Evolutionary conservation across 2,797 vertebrate genomes (phyloP).

Genomic region (Pyrocephalus nanus): DNA sequence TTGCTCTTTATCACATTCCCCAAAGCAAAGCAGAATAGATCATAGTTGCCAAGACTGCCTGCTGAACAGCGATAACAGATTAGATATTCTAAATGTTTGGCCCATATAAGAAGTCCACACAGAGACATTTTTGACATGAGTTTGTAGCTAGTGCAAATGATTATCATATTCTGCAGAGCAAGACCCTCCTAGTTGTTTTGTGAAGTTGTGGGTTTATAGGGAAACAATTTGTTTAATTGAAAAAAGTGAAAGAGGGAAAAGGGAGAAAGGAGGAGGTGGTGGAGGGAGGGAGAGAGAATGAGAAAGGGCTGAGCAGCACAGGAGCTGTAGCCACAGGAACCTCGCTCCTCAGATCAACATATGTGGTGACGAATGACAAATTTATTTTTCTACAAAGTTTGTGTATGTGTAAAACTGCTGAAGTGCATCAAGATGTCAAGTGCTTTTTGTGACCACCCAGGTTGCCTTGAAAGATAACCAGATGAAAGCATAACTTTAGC

Average conservation of each 20-base stretch:
- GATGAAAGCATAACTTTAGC: constrained; percentile 94
- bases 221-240: constrained; percentile 16
- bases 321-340: constrained; percentile 74
- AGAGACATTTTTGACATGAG: constrained; percentile 17
- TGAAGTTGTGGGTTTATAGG: constrained; percentile 31
- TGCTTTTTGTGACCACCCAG: constrained; percentile 99
- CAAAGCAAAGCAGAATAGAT: constrained; percentile 71
- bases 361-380: constrained; percentile 99
- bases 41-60: constrained; percentile 72
- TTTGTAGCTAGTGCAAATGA: constrained; percentile 12
- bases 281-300: neutral
- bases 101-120: constrained; percentile 44
- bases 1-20: constrained; percentile 80
- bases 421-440: constrained; percentile 99
- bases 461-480: constrained; percentile 99
- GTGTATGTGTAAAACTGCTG: constrained; percentile 99
- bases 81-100: constrained; percentile 73
- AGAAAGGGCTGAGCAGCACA: constrained; percentile 72
- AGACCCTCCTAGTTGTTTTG: neutral
- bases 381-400: constrained; percentile 99
- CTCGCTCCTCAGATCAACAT: constrained; percentile 91
- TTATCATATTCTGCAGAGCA: constrained; percentile 20
- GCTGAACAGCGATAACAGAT: constrained; percentile 78
- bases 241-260: constrained; percentile 33
- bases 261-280: neutral